A percentile compares a stretch with the other conserved stretches of the same genome.
Evolutionary conservation across 2,888 invertebrate species (phyloP).

Genomic region (Megamerina dolium): DNA sequence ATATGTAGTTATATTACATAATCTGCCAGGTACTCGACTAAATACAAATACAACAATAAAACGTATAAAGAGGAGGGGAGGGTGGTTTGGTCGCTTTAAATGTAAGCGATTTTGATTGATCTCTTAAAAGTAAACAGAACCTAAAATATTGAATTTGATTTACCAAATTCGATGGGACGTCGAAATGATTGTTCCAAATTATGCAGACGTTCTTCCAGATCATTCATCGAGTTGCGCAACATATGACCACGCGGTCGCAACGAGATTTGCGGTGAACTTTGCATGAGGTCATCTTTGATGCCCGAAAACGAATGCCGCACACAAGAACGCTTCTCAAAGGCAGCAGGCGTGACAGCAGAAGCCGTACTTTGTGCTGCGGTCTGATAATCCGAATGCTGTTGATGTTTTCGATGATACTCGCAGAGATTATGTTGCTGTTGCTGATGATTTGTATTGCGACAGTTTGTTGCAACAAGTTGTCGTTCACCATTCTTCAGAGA

Average conservation of each 20-base stretch:
- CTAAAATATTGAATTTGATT: constrained; percentile 28
- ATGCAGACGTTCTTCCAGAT: constrained; percentile 46
- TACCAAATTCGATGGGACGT: constrained; percentile 39
- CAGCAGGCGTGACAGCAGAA: no score
- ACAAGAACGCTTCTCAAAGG: constrained; percentile 40
- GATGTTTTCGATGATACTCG: constrained; percentile 27
- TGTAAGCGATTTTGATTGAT: no score
- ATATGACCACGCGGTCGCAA: constrained; percentile 43
- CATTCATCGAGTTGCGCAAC: constrained; percentile 48
- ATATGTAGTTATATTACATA: no score
- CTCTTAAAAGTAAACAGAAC: no score
- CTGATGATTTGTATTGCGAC: constrained; percentile 24
- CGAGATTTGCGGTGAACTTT: constrained; percentile 43
- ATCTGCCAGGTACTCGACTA: no score
- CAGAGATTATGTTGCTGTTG: constrained; percentile 23
- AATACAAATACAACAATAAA: no score
- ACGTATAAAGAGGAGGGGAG: no score
- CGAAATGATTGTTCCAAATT: constrained; percentile 48
- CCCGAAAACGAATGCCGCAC: constrained; percentile 49
- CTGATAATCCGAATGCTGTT: constrained; percentile 37
- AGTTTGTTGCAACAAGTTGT: constrained; percentile 31
- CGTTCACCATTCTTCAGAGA: constrained; percentile 57
- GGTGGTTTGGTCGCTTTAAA: no score
- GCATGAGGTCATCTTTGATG: constrained; percentile 47
- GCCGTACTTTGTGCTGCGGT: no score